Conservation (phyloP, 2,113 vertebrate genomes). For the Etheostoma cragini region DNA sequence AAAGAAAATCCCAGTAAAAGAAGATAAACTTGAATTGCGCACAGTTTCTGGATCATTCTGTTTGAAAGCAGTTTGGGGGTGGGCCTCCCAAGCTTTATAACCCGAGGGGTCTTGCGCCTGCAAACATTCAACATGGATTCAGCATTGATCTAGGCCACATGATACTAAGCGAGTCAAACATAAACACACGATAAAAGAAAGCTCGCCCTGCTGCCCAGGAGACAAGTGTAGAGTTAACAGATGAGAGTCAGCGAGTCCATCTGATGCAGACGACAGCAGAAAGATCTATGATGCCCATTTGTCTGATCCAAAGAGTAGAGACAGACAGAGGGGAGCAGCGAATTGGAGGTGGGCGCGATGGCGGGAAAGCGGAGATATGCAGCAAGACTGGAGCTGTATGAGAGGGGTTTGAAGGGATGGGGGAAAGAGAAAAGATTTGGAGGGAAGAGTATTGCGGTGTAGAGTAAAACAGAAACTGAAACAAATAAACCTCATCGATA, state of each 20-base stretch:
- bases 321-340: neutral
- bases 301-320: slow-evolving; percentile 14
- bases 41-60: neutral
- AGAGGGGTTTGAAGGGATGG: slow-evolving; percentile 5
- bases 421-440: neutral
- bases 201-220: neutral
- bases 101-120: neutral
- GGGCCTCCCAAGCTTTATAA: neutral
- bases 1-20: too few relatives aligned
- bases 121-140: neutral
- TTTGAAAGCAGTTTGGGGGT: neutral
- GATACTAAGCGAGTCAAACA: neutral
- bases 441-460: too few relatives aligned
- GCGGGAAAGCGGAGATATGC: neutral
- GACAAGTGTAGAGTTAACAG: neutral
- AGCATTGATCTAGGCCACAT: neutral
- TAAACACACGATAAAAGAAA: neutral
- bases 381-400: neutral
- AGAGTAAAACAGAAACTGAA: neutral
- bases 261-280: neutral
- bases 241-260: slow-evolving; percentile 15
- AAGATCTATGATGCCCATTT: neutral
- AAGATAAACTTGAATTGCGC: neutral
- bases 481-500: neutral
- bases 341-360: neutral